Evolutionary conservation across 2,113 vertebrate genomes (phyloP).

Genomic region (Clarias macrocephalus): DNA sequence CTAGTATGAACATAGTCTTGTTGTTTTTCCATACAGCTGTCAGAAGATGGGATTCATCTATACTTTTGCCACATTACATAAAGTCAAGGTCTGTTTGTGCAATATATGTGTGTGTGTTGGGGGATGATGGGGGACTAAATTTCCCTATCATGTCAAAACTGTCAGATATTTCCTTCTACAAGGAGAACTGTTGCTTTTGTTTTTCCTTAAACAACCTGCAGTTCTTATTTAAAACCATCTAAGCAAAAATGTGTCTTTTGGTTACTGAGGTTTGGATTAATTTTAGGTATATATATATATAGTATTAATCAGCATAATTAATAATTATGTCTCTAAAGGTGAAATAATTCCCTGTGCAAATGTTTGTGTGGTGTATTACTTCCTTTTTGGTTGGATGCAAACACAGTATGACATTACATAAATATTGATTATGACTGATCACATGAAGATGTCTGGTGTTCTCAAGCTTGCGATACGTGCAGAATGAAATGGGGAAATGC

Average conservation of each 20-base stretch:
- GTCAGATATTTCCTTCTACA: not conserved
- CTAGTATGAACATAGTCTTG: not conserved
- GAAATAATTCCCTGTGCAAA: not conserved
- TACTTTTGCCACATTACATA: not conserved
- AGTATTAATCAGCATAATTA: not conserved
- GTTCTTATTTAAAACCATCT: not conserved
- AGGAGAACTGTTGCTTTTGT: not conserved
- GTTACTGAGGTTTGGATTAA: not conserved
- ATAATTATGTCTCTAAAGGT: not conserved
- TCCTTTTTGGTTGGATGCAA: conserved; percentile 29
- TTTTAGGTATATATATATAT: not conserved
- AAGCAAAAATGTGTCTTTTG: not conserved
- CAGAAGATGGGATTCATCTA: not conserved
- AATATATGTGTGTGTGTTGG: not conserved
- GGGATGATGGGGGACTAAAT: not conserved
- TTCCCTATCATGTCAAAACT: not conserved
- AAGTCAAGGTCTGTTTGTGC: not conserved
- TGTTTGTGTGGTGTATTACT: not conserved
- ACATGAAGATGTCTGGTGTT: conserved; percentile 49
- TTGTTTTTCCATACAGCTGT: conserved; percentile 15
- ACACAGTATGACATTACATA: conserved; percentile 39
- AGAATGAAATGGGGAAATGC: conserved; percentile 63
- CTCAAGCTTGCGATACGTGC: conserved; percentile 66
- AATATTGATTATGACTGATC: conserved; percentile 45
- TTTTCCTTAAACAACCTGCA: not conserved